Base-by-base conservation (phyloP, 2,113 vertebrate genomes). In the Daphoenositta chrysoptera region DNA sequence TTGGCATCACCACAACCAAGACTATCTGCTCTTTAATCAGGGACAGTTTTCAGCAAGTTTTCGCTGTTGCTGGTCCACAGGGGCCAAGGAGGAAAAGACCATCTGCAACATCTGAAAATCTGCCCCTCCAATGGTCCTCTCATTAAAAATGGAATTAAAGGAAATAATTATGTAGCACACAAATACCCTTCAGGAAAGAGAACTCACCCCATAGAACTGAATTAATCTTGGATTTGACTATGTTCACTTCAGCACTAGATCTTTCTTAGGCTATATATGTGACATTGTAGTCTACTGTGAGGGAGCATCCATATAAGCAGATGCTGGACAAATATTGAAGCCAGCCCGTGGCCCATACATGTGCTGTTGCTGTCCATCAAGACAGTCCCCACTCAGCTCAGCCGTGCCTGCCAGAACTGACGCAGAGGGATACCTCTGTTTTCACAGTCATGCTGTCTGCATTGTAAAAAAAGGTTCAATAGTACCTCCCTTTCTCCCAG, bases 11-110 rank as follows among this genome's bases (percentile, higher is more conserved):
- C 65, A 64, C 69, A 68, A 60, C 51, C 48, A 75, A 35, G 40
- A 22, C 61, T 70, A 51, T 47, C 30, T 26, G 16, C 60, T 91
- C 68, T 9, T 89, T 95, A 91, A 89, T 94, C 80, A 91, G 60
- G 40, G 53, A 57, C 27, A 39, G 48, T 72, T 94, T 92, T 92
- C 91, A 94, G 47, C 83, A 84, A 91, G 51, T 84, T 91, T 86
- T 92, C 1, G 0, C 48, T 78, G 9, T 56, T 86, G 54, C 51
- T 78, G 80, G 33, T 64, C 44, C 56, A 33, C 44, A 84, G 83
- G 77, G 58, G 63, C 68, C 7, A 20, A 89, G 66, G 44, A 39
- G 60, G 91, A 65, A 83, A 78, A 82, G 30, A 58, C 15, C 69
- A 94, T 68, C 72, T 89, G 40, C 69, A 93, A 40, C 33, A 73